These are phyloP conservation scores for Phalanger gymnotis DNA, from an alignment of 2,797 vertebrate species.

Conservation along the genomic window DNA sequence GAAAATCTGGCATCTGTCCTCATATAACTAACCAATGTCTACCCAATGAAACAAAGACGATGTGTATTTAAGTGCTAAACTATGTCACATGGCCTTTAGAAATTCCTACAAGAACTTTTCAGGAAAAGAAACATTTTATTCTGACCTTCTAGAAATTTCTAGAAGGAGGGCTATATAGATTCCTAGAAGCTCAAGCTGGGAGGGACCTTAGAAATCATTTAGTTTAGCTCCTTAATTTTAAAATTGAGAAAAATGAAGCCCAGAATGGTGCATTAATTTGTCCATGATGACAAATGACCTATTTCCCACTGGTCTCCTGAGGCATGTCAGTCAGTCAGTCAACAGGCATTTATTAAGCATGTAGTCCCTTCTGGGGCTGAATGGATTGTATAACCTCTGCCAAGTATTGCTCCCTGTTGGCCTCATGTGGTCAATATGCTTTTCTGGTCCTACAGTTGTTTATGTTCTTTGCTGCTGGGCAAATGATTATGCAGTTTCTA, in stretches of 20 bases:
- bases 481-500: neutral
- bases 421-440: neutral
- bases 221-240: neutral
- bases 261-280: neutral
- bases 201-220: neutral
- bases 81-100: neutral
- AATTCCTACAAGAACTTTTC: neutral
- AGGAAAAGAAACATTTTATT: neutral
- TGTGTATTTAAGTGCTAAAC: neutral
- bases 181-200: neutral
- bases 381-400: neutral
- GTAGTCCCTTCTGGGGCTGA: neutral
- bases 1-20: neutral
- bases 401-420: neutral
- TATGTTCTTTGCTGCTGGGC: neutral
- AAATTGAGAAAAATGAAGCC: neutral
- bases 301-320: neutral
- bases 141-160: neutral
- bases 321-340: neutral
- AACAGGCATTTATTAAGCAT: neutral
- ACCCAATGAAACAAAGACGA: neutral
- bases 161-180: neutral
- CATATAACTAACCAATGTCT: neutral
- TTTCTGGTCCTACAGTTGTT: neutral
- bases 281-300: neutral